These are phyloP conservation scores for Ypsolopha sequella DNA, from an alignment of 2,888 invertebrate species.

Conservation along the genomic window DNA sequence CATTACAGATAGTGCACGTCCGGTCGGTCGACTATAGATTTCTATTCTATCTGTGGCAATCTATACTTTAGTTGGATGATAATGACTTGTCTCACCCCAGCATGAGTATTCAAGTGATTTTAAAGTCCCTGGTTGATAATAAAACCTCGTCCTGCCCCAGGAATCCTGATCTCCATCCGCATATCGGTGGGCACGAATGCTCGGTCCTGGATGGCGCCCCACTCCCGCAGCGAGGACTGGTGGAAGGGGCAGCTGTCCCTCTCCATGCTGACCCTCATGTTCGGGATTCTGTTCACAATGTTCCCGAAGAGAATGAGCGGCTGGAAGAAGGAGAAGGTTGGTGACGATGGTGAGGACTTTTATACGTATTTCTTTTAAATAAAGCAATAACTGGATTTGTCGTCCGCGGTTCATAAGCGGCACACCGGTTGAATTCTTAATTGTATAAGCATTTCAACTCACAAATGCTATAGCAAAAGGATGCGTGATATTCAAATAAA, in stretches of 20 bases:
- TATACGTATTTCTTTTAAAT: too few species aligned
- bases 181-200: conserved; percentile 48
- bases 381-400: too few species aligned
- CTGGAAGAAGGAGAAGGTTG: background rate
- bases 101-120: too few species aligned
- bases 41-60: background rate
- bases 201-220: conserved; percentile 33
- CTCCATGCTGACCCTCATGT: conserved; percentile 47
- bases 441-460: too few species aligned
- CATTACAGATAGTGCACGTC: too few species aligned
- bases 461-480: too few species aligned
- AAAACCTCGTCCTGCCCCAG: conserved; percentile 17
- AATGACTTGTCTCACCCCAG: background rate
- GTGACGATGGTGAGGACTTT: background rate
- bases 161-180: conserved; percentile 54
- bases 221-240: conserved; percentile 39
- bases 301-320: conserved; percentile 34
- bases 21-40: too few species aligned
- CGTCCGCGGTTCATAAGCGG: too few species aligned
- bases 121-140: too few species aligned
- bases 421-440: too few species aligned
- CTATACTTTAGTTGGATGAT: background rate
- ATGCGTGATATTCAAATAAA: too few species aligned
- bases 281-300: conserved; percentile 41
- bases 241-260: conserved; percentile 48